Evolutionary conservation across 2,888 invertebrate species (phyloP), one percentile per base, ranked within the genome.

Genomic region (Glaucopsyche alexis): DNA sequence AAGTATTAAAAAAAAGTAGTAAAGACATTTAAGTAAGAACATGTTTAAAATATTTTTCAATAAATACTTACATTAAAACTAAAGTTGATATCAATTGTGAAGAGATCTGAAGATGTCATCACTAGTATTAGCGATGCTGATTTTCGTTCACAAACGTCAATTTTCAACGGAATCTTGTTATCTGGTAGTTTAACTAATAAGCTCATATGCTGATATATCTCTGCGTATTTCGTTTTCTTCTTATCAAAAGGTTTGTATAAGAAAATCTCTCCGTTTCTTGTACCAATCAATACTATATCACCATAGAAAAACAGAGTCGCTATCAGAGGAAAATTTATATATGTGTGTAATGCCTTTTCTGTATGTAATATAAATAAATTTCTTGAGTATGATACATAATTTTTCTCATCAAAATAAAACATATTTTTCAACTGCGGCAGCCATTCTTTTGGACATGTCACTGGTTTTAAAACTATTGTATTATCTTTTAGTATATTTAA

Each of bases 231-330:
- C 90, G 90, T 75, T 83, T 84, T 0, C 45, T 69, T 47, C 11
- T 69, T 47, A 47, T 69, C 69, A 19, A 87, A 84, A 49, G 88
- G 78, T 40, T 87, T 82, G 64, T 90, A 91, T n/a, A 91, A 73
- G 8, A 89, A 77, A 40, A 91, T 87, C 52, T 87, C 86, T 7
- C 90, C 87, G 7, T 79, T 75, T 60, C 76, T 83, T 2, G 90
- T 87, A 0, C 85, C 91, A 72, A 91, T 85, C 50, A 91, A 74
- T 11, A 89, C 85, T 65, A 87, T 79, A 70, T 90, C 88, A 11
- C 85, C 86, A 77, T 91, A 91, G 76, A 89, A 91, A 78, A 89
- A 91, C 73, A 90, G 76, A 0, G 91, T 86, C 9, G 89, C 88
- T 72, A 91, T 86, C 0, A 84, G 82, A 19, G 87, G 88, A 76